A percentile compares a stretch with the other conserved stretches of the same genome.
phyloP scores from a whole-genome alignment of 2,888 invertebrate genomes.

The Rhamnusium bicolor region DNA sequence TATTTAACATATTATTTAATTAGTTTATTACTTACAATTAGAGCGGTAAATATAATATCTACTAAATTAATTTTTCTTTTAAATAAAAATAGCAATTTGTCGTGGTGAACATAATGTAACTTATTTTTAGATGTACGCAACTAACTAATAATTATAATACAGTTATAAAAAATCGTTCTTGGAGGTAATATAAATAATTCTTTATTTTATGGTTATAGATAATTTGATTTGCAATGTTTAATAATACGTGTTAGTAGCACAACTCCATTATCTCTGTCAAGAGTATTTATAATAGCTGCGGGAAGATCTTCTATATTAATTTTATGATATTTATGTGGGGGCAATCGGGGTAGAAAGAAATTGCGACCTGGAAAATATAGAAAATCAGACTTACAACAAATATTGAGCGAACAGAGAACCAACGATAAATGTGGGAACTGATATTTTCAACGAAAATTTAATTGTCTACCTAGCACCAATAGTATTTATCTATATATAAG shows the following conservation, averaged over 20 bases:
- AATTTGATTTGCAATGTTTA: slow-evolving; percentile 32
- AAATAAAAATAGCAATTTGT: background rate
- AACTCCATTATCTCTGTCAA: slow-evolving; percentile 27
- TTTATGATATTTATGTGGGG: background rate
- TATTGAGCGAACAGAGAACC: too few relatives aligned
- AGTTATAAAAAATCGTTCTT: slow-evolving; percentile 4
- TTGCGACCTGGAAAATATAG: too few relatives aligned
- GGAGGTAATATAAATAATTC: slow-evolving; percentile 4
- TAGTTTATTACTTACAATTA: background rate
- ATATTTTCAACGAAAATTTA: too few relatives aligned
- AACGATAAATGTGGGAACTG: too few relatives aligned
- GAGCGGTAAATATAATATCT: background rate
- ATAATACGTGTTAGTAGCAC: slow-evolving; percentile 31
- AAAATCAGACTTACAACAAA: too few relatives aligned
- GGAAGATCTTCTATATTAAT: slow-evolving; percentile 1
- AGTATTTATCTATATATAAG: too few relatives aligned
- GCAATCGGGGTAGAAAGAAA: background rate
- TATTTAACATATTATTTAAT: background rate
- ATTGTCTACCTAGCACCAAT: too few relatives aligned
- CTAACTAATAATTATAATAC: background rate
- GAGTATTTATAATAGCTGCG: slow-evolving; percentile 29
- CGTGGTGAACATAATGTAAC: background rate
- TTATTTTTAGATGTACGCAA: background rate
- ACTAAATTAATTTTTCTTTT: background rate
- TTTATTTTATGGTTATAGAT: slow-evolving; percentile 27